These are phyloP conservation scores for Chelonia mydas DNA, from an alignment of 2,797 vertebrate species.

Conservation along the genomic window DNA sequence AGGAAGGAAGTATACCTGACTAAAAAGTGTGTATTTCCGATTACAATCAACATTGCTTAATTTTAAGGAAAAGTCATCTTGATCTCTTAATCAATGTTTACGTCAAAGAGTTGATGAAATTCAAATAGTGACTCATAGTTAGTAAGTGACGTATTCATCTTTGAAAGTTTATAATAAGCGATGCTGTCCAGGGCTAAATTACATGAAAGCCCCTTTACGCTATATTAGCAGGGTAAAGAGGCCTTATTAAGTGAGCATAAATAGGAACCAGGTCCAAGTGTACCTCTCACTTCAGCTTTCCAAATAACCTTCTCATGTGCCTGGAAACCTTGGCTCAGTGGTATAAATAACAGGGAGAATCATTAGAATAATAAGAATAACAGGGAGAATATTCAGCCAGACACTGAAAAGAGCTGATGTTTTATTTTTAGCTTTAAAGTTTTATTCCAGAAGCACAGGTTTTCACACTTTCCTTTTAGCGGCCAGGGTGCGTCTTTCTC, in stretches of 20 bases:
- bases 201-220: neutral
- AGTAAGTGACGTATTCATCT: too few species aligned
- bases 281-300: constrained; percentile 13
- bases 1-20: too few species aligned
- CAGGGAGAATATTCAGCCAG: constrained; percentile 19
- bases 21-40: too few species aligned
- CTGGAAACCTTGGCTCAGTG: constrained; percentile 54
- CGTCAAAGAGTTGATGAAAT: too few species aligned
- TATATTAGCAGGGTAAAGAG: neutral
- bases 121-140: too few species aligned
- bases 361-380: constrained; percentile 49
- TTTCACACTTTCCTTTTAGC: neutral
- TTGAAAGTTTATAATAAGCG: too few species aligned
- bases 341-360: constrained; percentile 51
- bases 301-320: constrained; percentile 7
- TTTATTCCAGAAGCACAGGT: neutral
- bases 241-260: neutral
- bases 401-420: constrained; percentile 28
- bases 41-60: too few species aligned
- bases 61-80: too few species aligned
- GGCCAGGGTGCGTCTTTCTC: neutral
- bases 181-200: neutral
- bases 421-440: constrained; percentile 39
- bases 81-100: too few species aligned
- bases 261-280: neutral